A percentile compares a stretch with the other conserved stretches of the same genome.
phyloP scores from a whole-genome alignment of 2,797 vertebrate genomes.

The Schizopygopsis pylzovi region DNA sequence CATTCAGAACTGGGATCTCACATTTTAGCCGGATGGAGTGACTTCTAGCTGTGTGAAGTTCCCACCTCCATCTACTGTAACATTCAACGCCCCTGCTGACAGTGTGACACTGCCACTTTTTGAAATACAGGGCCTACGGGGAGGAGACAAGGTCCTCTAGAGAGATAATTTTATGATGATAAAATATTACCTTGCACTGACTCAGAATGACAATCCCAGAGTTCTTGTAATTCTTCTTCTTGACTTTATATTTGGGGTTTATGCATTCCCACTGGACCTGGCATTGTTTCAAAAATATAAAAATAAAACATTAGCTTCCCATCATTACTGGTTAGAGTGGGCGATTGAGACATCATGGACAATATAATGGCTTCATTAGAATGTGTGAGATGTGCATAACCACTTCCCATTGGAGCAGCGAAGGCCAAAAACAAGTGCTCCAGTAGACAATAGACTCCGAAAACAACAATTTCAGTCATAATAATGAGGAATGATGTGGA shows the following conservation, averaged over 20 bases:
- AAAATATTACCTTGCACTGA: constrained; percentile 89
- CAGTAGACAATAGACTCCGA: constrained; percentile 38
- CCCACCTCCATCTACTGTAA: constrained; percentile 24
- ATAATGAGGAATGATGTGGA: constrained; percentile 44
- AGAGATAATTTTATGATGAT: constrained; percentile 5
- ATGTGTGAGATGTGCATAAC: constrained; percentile 23
- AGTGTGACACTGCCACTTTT: constrained; percentile 7
- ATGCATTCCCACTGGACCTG: constrained; percentile 94
- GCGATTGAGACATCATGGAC: not conserved
- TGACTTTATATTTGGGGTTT: constrained; percentile 94
- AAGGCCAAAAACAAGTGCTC: constrained; percentile 11
- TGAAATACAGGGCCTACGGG: not conserved
- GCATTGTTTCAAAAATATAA: constrained; percentile 21
- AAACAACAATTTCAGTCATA: constrained; percentile 35
- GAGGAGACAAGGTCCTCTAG: constrained; percentile 8
- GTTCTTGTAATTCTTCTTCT: constrained; percentile 99
- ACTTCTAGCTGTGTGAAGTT: constrained; percentile 26
- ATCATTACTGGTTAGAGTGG: not conserved
- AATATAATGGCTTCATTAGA: constrained; percentile 43
- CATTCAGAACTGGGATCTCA: constrained; percentile 16
- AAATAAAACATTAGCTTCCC: not conserved
- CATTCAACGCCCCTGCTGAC: constrained; percentile 22
- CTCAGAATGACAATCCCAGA: constrained; percentile 96
- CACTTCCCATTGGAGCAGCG: constrained; percentile 17
- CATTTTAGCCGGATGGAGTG: not conserved